Conservation (phyloP, 2,888 invertebrate genomes). For the Ormyrus rosae region DNA sequence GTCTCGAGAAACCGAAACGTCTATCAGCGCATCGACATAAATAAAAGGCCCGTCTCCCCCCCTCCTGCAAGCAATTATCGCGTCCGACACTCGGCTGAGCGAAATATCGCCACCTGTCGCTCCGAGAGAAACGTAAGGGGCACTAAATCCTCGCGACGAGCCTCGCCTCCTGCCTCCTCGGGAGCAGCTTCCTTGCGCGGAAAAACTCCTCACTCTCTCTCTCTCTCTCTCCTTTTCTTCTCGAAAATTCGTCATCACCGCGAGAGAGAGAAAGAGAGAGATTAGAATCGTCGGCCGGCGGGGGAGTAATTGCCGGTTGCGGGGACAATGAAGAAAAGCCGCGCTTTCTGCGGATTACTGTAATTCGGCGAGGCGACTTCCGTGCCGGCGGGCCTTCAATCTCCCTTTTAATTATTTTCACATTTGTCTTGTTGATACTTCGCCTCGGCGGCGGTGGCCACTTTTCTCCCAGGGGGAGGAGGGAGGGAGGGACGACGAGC, state of each 20-base stretch:
- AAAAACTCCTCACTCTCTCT: too few species aligned
- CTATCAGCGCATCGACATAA: too few species aligned
- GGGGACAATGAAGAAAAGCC: not conserved
- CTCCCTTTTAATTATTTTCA: conserved; percentile 47
- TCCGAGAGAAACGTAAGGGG: not conserved
- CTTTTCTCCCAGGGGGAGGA: too few species aligned
- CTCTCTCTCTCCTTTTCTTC: too few species aligned
- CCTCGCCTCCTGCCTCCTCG: not conserved
- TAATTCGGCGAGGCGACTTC: not conserved
- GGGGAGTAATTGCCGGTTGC: not conserved
- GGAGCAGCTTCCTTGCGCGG: too few species aligned
- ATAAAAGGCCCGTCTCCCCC: too few species aligned
- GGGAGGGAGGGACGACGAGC: too few species aligned
- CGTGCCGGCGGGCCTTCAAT: not conserved
- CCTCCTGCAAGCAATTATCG: not conserved
- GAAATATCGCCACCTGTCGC: conserved; percentile 26
- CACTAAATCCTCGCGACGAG: conserved; percentile 1
- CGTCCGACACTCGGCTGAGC: conserved; percentile 10
- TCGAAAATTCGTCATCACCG: too few species aligned
- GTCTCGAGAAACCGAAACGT: too few species aligned
- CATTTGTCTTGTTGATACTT: conserved; percentile 30
- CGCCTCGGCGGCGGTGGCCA: too few species aligned
- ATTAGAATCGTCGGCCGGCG: not conserved
- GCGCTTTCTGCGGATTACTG: too few species aligned
- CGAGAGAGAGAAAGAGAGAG: too few species aligned